Evolutionary conservation across 2,888 invertebrate species (phyloP), one percentile per base, ranked within the genome.

Genomic region (Noctua pronuba): DNA sequence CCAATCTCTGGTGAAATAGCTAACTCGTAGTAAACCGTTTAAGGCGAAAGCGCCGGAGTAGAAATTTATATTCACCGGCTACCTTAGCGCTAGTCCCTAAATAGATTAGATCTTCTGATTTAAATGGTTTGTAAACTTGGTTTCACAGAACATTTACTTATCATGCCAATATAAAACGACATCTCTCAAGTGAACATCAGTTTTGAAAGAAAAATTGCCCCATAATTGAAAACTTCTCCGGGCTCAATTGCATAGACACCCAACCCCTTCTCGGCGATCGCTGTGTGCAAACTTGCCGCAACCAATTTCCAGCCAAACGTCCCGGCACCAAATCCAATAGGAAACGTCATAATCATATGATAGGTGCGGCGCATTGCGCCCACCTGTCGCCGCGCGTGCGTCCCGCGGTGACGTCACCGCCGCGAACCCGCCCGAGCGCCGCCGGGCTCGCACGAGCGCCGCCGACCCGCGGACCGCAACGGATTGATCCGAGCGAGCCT

Each of bases 321-420:
- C 89, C 91, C 91, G 91, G 88, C 90, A 89, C 90, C 91, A 92
- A 92, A 93, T 93, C 94, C 89, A 93, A 94, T 94, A 93, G 93
- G 94, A 95, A 95, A 95, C 92, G 96, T 96, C 96, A 96, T 95
- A 95, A 95, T 95, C 96, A 96, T 94, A 95, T 96, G 96, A 94
- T 95, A 95, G 95, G 94, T 93, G 93, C 95, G 94, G 95, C 96
- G 96, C 96, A 96, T 91, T 96, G 96, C 96, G 95, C 94, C 95
- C 96, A 96, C 96, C 96, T 96, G 96, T 96, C 96, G 95, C 90
- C 95, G 95, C 96, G 96, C 96, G 91, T 96, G 96, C 96, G 96
- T 95, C 95, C 93, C 94, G 92, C 91, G 88, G 75, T 96, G 96
- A 96, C 96, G 96, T 96, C 96, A 96, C 92, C 85, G 85, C 84